Evolutionary conservation across 2,113 vertebrate genomes (phyloP).

Genomic region (Dicerorhinus sumatrensis): DNA sequence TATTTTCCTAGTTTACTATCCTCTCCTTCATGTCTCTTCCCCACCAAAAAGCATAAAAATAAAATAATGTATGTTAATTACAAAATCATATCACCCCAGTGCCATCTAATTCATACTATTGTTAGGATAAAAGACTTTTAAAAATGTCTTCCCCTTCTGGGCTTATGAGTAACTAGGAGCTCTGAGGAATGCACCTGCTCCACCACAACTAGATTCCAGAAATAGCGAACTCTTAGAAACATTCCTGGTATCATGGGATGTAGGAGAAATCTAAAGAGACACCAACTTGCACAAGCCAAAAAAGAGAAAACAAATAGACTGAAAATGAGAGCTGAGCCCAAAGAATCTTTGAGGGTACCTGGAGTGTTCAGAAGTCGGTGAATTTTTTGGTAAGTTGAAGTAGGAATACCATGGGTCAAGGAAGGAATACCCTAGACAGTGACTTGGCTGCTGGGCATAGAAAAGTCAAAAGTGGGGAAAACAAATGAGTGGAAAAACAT

Average conservation of each 20-base stretch:
- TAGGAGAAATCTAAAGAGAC: not conserved
- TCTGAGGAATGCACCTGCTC: not conserved
- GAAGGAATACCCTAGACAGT: not conserved
- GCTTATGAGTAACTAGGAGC: not conserved
- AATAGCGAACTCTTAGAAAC: not conserved
- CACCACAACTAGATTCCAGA: not conserved
- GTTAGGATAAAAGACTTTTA: not conserved
- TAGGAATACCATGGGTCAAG: not conserved
- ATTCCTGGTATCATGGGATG: not conserved
- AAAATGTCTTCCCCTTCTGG: not conserved
- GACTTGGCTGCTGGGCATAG: not conserved
- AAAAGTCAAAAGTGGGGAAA: not conserved
- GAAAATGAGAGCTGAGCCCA: not conserved
- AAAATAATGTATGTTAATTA: not conserved
- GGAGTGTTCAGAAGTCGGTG: not conserved
- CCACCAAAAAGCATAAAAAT: not conserved
- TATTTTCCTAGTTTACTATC: not conserved
- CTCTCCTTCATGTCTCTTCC: not conserved
- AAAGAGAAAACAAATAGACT: not conserved
- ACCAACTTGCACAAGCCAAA: not conserved
- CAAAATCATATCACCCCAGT: not conserved
- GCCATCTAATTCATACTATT: not conserved
- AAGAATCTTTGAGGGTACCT: not conserved
- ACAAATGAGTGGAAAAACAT: not conserved
- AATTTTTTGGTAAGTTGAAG: not conserved